Evolutionary conservation across 2,113 vertebrate species (phyloP).

Genomic region (Oplegnathus fasciatus): DNA sequence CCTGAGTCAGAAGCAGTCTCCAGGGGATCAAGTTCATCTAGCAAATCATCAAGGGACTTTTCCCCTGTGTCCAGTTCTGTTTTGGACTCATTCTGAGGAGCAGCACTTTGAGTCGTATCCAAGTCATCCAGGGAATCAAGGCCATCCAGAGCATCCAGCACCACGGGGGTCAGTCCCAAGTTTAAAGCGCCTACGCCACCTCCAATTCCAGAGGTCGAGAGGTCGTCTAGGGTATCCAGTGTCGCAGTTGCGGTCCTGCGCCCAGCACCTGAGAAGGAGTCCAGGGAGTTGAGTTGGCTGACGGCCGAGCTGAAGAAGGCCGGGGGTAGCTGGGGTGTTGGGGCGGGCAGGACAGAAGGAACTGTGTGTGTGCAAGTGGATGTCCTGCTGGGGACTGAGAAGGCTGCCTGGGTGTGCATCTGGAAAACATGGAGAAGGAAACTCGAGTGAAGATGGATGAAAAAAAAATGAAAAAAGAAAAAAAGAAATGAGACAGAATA

Average conservation of each 20-base stretch:
- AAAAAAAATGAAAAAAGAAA: neutral
- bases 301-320: conserved; percentile 82
- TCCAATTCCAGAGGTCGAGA: conserved; percentile 31
- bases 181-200: neutral
- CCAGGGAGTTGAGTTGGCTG: conserved; percentile 81
- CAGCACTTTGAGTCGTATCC: neutral
- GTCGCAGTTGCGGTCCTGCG: conserved; percentile 18
- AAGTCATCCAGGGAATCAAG: conserved; percentile 67
- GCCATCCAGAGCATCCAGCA: conserved; percentile 33
- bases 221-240: conserved; percentile 70
- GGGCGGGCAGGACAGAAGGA: conserved; percentile 81
- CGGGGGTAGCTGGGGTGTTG: conserved; percentile 86
- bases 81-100: neutral
- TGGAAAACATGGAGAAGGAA: conserved; percentile 17
- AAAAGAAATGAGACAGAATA: neutral
- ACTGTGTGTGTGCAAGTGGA: conserved; percentile 75
- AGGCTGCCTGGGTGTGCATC: conserved; percentile 80
- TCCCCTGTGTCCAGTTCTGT: neutral
- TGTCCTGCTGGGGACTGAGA: conserved; percentile 80
- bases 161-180: neutral
- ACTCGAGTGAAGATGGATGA: neutral
- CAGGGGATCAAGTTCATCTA: conserved; percentile 42
- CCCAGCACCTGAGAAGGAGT: conserved; percentile 77
- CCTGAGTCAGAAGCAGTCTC: neutral
- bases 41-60: conserved; percentile 43